Evolutionary conservation across 2,888 invertebrate genomes (phyloP).

Genomic region (Caenorhabditis uteleia): DNA sequence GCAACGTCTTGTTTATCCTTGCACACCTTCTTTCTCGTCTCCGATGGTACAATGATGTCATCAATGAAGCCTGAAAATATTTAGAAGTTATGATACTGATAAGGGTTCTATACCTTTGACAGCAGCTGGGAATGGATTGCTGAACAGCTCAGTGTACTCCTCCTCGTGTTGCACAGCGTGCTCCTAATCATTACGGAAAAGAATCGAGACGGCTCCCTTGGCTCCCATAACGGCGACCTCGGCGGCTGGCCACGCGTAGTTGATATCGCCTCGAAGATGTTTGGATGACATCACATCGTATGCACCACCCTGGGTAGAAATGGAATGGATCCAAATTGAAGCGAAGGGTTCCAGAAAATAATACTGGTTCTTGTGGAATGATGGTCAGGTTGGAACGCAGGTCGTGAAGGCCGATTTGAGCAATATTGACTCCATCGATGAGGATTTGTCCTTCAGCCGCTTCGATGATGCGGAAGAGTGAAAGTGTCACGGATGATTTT

Average conservation of each 20-base stretch:
- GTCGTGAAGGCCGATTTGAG: conserved; percentile 83
- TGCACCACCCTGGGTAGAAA: conserved; percentile 78
- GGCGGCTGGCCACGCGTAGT: conserved; percentile 79
- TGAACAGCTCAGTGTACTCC: conserved; percentile 77
- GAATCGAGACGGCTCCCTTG: conserved; percentile 77
- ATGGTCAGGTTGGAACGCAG: conserved; percentile 84
- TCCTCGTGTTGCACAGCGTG: conserved; percentile 73
- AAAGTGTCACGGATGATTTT: conserved; percentile 68
- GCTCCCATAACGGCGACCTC: conserved; percentile 80
- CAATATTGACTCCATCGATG: conserved; percentile 72
- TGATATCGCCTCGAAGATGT: conserved; percentile 77
- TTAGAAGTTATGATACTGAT: too few species aligned
- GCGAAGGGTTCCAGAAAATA: conserved; percentile 72
- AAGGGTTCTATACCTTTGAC: conserved; percentile 75
- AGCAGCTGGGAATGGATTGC: conserved; percentile 78
- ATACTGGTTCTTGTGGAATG: conserved; percentile 73
- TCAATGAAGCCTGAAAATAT: conserved; percentile 75
- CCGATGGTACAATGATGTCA: conserved; percentile 77
- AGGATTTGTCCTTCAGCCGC: conserved; percentile 64
- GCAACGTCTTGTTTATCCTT: too few species aligned
- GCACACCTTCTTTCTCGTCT: conserved; percentile 75
- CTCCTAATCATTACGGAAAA: conserved; percentile 75
- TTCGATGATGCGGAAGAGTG: conserved; percentile 69
- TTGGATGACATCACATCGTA: conserved; percentile 80
- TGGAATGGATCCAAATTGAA: conserved; percentile 92